phyloP scores from a whole-genome alignment of 2,797 vertebrate genomes.

The Alfaro cultratus region DNA sequence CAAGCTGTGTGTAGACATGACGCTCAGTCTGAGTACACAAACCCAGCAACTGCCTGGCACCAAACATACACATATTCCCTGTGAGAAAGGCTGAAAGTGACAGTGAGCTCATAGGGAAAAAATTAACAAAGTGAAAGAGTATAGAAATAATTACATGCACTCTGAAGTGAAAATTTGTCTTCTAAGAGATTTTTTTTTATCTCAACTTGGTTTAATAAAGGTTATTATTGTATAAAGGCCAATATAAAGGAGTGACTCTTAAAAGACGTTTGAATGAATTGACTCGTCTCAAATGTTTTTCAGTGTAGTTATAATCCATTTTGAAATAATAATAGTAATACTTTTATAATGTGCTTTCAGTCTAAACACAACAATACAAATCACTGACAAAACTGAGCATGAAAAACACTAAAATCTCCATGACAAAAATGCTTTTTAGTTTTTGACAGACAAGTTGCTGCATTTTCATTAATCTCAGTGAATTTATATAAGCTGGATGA shows the following conservation, averaged over 20 bases:
- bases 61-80: conserved; percentile 35
- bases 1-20: conserved; percentile 71
- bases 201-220: no score
- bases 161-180: conserved; percentile 34
- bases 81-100: conserved; percentile 59
- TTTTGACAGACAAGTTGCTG: neutral
- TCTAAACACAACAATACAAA: neutral
- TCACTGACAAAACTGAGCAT: neutral
- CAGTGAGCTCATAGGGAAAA: conserved; percentile 32
- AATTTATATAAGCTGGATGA: neutral
- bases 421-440: neutral
- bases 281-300: neutral
- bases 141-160: conserved; percentile 49
- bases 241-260: conserved; percentile 38
- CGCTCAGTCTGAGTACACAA: conserved; percentile 78
- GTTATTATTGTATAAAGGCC: conserved; percentile 15
- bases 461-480: neutral
- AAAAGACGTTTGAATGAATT: neutral
- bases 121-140: conserved; percentile 50
- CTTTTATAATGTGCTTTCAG: neutral
- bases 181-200: no score
- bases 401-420: neutral
- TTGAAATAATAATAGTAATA: neutral
- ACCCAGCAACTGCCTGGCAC: conserved; percentile 63
- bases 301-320: neutral